Evolutionary conservation across 2,888 invertebrate species (phyloP).

Genomic region (Andrena bicolor): DNA sequence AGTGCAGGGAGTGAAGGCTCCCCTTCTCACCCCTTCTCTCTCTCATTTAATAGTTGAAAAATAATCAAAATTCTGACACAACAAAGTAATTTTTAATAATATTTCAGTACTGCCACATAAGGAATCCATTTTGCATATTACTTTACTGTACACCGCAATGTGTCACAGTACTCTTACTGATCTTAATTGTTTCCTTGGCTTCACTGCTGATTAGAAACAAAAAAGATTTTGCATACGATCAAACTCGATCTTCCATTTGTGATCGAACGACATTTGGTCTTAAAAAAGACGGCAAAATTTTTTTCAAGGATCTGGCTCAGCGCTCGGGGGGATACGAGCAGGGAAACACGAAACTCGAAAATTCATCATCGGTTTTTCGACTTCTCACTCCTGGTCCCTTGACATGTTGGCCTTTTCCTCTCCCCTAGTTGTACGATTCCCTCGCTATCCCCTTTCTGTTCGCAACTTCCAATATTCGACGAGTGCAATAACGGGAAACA

Average conservation of each 20-base stretch:
- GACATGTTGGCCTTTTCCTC: conserved; percentile 4
- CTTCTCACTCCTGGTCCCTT: neutral
- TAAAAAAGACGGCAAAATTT: neutral
- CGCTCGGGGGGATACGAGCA: neutral
- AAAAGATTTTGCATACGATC: no score
- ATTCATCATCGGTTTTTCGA: conserved; percentile 34
- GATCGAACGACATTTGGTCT: neutral
- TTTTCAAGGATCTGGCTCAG: neutral
- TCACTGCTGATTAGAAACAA: neutral
- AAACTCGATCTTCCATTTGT: neutral
- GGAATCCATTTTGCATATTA: no score
- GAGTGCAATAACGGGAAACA: conserved; percentile 2
- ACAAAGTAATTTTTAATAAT: no score
- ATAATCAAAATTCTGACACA: no score
- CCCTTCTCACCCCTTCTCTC: no score
- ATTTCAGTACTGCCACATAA: no score
- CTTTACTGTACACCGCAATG: no score
- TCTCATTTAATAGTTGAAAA: no score
- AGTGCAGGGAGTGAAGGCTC: no score
- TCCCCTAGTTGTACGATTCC: neutral
- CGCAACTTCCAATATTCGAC: neutral
- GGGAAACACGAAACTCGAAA: conserved; percentile 12
- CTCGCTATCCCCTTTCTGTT: neutral
- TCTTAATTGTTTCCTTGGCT: neutral
- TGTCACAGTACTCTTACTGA: no score